These are phyloP conservation scores for Monopis laevigella DNA, from an alignment of 2,888 invertebrate genomes.

Conservation along the genomic window DNA sequence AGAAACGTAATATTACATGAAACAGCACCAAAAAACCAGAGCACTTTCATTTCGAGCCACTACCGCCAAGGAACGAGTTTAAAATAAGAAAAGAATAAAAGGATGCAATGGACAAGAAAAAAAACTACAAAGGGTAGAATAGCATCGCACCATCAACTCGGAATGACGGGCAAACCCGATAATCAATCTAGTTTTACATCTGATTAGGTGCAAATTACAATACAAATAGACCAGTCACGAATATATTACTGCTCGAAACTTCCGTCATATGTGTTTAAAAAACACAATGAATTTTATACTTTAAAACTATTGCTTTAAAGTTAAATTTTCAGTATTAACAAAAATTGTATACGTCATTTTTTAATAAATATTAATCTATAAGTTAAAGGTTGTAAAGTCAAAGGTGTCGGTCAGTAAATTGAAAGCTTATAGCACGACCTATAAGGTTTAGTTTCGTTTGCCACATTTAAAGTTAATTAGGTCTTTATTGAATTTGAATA, in stretches of 20 bases:
- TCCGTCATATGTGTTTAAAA: background rate
- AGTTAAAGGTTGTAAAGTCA: conserved; percentile 27
- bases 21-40: background rate
- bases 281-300: background rate
- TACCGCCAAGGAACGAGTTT: background rate
- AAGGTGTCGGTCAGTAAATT: conserved; percentile 22
- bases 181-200: conserved; percentile 63
- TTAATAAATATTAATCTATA: background rate
- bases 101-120: conserved; percentile 5
- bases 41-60: conserved; percentile 6
- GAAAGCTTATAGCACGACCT: conserved; percentile 23
- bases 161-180: conserved; percentile 27
- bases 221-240: conserved; percentile 63
- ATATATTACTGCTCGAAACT: conserved; percentile 11
- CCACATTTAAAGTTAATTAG: background rate
- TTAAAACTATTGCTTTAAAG: conserved; percentile 14
- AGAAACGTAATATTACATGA: background rate
- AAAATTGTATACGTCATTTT: conserved; percentile 19
- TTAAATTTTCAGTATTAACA: conserved; percentile 16
- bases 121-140: conserved; percentile 5
- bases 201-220: conserved; percentile 64
- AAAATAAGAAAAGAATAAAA: conserved; percentile 3
- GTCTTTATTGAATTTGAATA: conserved; percentile 10
- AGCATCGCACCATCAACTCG: conserved; percentile 1
- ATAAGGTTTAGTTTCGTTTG: conserved; percentile 31